These are phyloP conservation scores for Stegana nigrithorax DNA, from an alignment of 2,888 invertebrate genomes.

Conservation along the genomic window DNA sequence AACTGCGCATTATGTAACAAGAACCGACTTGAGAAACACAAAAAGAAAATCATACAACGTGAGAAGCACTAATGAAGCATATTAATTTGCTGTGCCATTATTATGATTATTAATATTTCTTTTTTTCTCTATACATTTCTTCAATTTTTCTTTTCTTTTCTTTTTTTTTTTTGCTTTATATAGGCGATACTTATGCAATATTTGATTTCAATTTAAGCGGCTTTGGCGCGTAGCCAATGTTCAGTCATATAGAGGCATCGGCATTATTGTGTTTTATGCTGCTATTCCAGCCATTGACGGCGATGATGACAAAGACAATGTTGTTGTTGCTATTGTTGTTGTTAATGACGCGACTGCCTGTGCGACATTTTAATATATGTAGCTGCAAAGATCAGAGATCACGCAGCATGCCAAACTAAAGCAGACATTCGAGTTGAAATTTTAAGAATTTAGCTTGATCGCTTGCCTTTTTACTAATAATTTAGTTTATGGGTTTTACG, in stretches of 20 bases:
- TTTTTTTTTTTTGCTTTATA: background rate
- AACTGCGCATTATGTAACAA: constrained; percentile 46
- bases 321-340: constrained; percentile 21
- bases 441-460: background rate
- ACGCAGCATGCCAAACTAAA: no score
- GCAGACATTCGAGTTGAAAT: no score
- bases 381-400: no score
- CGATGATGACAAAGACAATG: background rate
- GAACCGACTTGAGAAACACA: constrained; percentile 49
- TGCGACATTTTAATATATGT: constrained; percentile 8
- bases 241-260: no score
- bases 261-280: no score
- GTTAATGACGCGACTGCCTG: background rate
- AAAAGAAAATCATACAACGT: no score
- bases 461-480: background rate
- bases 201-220: constrained; percentile 4
- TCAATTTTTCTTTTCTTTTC: background rate
- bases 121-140: no score
- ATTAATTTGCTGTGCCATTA: no score
- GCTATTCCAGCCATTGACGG: no score
- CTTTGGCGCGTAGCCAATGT: background rate
- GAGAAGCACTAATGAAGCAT: constrained; percentile 44
- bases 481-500: no score
- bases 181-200: background rate
- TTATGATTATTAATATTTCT: no score